Percentiles rank a stretch among this genome's conserved stretches.
phyloP scores from a whole-genome alignment of 2,113 vertebrate species.

The Lycaon pictus region DNA sequence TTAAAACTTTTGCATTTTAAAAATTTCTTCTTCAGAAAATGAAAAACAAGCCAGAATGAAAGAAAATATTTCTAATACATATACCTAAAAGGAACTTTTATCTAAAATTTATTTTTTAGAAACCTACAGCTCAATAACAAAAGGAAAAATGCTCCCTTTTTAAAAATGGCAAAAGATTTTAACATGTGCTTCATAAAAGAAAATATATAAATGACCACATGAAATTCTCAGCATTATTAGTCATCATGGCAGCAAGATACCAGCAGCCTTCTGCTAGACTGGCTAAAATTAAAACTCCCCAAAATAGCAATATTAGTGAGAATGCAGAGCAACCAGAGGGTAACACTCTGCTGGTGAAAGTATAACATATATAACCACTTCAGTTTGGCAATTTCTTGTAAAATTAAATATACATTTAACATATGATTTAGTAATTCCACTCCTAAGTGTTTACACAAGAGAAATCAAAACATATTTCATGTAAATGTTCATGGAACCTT shows the following conservation, averaged over 20 bases:
- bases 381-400: background rate
- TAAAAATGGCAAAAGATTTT: background rate
- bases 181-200: background rate
- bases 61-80: background rate
- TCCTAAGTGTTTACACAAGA: background rate
- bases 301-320: background rate
- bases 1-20: background rate
- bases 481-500: background rate
- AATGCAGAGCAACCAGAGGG: background rate
- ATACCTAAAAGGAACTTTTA: background rate
- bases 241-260: background rate
- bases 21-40: background rate
- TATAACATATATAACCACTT: background rate
- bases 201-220: background rate
- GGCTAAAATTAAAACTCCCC: background rate
- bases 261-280: background rate
- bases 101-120: background rate
- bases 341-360: background rate
- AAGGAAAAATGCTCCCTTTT: background rate
- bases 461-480: background rate
- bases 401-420: background rate
- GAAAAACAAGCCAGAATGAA: background rate
- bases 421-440: background rate
- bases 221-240: background rate
- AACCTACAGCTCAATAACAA: background rate